A percentile compares a stretch with the other conserved stretches of the same genome.
Conservation (phyloP, 2,888 invertebrate genomes). For the Eupithecia subumbrata region DNA sequence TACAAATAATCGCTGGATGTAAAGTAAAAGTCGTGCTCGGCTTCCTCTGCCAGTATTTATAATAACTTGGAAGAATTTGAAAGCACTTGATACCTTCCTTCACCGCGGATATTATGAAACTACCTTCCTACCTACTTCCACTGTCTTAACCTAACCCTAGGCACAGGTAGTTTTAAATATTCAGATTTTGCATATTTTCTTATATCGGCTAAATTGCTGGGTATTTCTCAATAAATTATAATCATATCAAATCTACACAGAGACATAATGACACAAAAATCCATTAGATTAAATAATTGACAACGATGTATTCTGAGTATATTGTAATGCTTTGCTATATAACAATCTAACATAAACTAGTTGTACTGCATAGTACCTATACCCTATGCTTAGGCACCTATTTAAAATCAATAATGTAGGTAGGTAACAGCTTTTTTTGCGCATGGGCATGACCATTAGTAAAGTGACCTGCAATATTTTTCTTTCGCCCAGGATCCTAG, state of each 20-base stretch:
- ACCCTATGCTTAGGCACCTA: neutral
- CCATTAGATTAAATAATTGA: neutral
- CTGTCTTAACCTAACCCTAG: constrained; percentile 52
- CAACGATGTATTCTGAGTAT: neutral
- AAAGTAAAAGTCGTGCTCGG: constrained; percentile 55
- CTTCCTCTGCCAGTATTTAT: constrained; percentile 63
- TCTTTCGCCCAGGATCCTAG: neutral
- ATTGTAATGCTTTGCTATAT: neutral
- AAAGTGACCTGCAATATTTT: neutral
- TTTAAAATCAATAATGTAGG: neutral
- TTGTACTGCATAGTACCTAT: neutral
- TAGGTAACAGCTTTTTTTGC: neutral
- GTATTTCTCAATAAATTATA: neutral
- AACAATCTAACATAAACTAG: neutral
- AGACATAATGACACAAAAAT: neutral
- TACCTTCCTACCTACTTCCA: constrained; percentile 45
- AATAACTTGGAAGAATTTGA: constrained; percentile 60
- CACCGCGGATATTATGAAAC: constrained; percentile 58
- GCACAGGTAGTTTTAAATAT: neutral
- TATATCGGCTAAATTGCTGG: neutral
- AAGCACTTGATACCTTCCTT: constrained; percentile 41
- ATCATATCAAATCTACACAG: neutral
- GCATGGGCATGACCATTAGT: neutral
- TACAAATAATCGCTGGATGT: constrained; percentile 26
- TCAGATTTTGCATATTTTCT: neutral